A percentile compares a stretch with the other conserved stretches of the same genome.
phyloP scores from a whole-genome alignment of 1,140 invertebrate genomes.

The Sycobia sp. region DNA sequence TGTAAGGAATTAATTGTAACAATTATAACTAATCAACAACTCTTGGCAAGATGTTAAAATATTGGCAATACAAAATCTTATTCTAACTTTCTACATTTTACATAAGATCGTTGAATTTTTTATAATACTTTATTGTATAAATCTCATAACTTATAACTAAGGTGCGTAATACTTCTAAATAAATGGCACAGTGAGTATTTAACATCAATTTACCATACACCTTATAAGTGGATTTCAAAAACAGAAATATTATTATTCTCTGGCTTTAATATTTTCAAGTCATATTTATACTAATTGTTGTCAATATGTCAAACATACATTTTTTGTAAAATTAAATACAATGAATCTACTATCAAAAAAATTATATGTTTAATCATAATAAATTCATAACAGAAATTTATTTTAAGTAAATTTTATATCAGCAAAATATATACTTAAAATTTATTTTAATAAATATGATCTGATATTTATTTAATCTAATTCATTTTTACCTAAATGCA shows the following conservation, averaged over 20 bases:
- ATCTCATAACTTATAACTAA: no score
- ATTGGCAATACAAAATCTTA: conserved; percentile 1
- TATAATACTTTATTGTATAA: background rate
- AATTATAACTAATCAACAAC: conserved; percentile 25
- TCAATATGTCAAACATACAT: no score
- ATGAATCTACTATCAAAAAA: no score
- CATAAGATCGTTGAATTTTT: background rate
- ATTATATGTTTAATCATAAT: no score
- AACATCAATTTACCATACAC: background rate
- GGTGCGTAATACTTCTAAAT: no score
- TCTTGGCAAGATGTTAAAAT: background rate
- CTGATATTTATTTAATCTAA: conserved; percentile 13
- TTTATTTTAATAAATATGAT: background rate
- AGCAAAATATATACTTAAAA: background rate
- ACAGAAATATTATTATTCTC: no score
- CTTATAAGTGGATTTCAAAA: background rate
- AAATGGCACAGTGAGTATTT: background rate
- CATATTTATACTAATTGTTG: no score
- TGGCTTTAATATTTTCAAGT: no score
- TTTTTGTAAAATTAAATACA: no score
- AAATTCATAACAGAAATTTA: background rate
- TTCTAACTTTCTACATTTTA: background rate
- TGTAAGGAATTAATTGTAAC: background rate
- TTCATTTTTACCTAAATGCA: conserved; percentile 42
- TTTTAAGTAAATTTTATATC: conserved; percentile 3